phyloP scores from a whole-genome alignment of 2,797 vertebrate species.

The Sciurus vulgaris region DNA sequence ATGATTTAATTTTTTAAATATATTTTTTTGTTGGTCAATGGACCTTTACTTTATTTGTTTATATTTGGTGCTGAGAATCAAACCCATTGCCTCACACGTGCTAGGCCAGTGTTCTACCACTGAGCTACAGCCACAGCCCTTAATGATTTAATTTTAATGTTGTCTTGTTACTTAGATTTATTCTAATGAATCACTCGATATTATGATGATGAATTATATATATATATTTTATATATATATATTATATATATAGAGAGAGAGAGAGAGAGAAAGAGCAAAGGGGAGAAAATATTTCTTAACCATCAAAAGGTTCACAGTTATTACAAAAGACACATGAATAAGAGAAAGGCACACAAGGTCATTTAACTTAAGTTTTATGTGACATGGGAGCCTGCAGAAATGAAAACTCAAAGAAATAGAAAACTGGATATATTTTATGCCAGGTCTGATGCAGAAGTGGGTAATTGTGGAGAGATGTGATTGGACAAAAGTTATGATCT shows the following conservation, averaged over 20 bases:
- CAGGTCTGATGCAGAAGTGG: not conserved
- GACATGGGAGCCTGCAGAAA: not conserved
- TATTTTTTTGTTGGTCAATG: no score
- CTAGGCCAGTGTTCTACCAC: no score
- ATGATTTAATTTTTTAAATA: conserved; percentile 26
- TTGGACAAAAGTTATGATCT: not conserved
- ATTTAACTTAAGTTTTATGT: not conserved
- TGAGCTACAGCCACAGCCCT: no score
- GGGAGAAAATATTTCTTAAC: not conserved
- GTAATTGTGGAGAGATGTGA: not conserved
- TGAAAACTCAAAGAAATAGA: not conserved
- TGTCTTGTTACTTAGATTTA: not conserved
- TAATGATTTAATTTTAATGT: conserved; percentile 44
- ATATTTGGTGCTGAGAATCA: no score
- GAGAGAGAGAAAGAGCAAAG: no score
- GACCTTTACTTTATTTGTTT: not conserved
- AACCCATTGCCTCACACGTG: no score
- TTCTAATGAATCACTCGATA: conserved; percentile 24
- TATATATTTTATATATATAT: no score
- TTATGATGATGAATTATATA: not conserved
- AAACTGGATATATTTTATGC: not conserved
- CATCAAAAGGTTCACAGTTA: not conserved
- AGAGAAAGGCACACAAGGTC: not conserved
- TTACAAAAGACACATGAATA: not conserved
- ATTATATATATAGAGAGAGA: not conserved